Evolutionary conservation across 30 jellyfish, hydroid and myxozoan species (phyloP), one percentile per base, ranked within the genome.

Genomic region (Aurelia sp.): DNA sequence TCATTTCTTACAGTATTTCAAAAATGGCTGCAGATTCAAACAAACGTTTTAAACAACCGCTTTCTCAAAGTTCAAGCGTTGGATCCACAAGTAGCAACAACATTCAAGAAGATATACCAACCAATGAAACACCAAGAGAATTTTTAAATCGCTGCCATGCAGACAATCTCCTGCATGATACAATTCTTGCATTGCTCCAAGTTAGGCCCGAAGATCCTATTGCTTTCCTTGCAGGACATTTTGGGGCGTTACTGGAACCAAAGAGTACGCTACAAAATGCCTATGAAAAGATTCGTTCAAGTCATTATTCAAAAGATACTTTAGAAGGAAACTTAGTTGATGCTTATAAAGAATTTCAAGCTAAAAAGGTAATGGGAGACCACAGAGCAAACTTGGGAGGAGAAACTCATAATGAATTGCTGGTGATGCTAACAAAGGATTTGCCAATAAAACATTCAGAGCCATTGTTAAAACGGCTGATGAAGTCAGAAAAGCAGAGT

Each of bases 131-230:
- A 9, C 97, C 97, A 24, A 57, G 74, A 76, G 97, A 91, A 35
- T 91, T 73, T 63, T 40, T 91, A 66, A 69, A 68, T n/a, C 76
- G 87, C 38, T 61, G 67, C n/a, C 82, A 80, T 38, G 83, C 86
- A 20, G 72, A 81, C 18, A 35, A 47, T n/a, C 53, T 91, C 75
- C 38, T 91, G 11, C 82, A 63, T 3, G 90, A 84, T 12, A 90
- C 96, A 16, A 48, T 91, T 17, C 19, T 60, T 30, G 61, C 84
- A 0, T 73, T 91, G 76, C 13, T 91, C 24, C 96, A 76, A 52
- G 84, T 72, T 24, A 77, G 92, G 74, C 97, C 97, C 61, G 65
- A 84, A 52, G 97, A 91, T 63, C 97, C 97, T 9, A 76, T 91
- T 7, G 51, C 89, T 17, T 91, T 83, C 65, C 82, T 91, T 19